These are phyloP conservation scores for Megaleporinus macrocephalus DNA, from an alignment of 2,113 vertebrate species.

Conservation along the genomic window DNA sequence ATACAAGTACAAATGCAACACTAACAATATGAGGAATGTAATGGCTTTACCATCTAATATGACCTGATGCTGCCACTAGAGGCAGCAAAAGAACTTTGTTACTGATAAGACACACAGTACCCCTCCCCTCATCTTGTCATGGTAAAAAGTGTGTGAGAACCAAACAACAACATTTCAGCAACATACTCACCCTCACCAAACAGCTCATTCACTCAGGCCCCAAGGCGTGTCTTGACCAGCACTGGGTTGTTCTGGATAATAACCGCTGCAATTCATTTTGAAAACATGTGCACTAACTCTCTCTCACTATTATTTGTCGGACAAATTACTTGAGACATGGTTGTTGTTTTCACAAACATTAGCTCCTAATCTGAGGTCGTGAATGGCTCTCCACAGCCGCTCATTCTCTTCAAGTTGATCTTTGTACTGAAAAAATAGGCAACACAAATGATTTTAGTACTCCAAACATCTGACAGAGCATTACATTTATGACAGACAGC, in stretches of 20 bases:
- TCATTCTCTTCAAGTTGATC: conserved; percentile 78
- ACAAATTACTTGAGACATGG: conserved; percentile 40
- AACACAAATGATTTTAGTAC: background rate
- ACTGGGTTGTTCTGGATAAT: background rate
- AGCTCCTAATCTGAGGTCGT: conserved; percentile 44
- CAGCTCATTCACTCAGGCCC: background rate
- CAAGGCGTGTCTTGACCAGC: background rate
- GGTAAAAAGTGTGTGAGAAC: background rate
- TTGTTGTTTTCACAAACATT: conserved; percentile 59
- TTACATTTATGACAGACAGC: background rate
- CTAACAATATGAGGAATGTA: conserved; percentile 34
- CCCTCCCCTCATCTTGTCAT: background rate
- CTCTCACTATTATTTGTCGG: conserved; percentile 48
- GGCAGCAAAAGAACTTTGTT: conserved; percentile 22
- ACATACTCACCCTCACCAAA: background rate
- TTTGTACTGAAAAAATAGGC: conserved; percentile 60
- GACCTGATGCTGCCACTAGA: conserved; percentile 1
- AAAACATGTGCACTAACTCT: background rate
- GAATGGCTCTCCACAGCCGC: conserved; percentile 74
- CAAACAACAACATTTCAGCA: background rate
- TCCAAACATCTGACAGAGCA: background rate
- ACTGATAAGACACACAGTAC: conserved; percentile 17
- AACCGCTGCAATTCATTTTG: background rate
- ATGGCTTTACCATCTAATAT: conserved; percentile 12
- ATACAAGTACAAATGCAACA: conserved; percentile 1